phyloP scores from a whole-genome alignment of 2,797 vertebrate species.

The Emys orbicularis region DNA sequence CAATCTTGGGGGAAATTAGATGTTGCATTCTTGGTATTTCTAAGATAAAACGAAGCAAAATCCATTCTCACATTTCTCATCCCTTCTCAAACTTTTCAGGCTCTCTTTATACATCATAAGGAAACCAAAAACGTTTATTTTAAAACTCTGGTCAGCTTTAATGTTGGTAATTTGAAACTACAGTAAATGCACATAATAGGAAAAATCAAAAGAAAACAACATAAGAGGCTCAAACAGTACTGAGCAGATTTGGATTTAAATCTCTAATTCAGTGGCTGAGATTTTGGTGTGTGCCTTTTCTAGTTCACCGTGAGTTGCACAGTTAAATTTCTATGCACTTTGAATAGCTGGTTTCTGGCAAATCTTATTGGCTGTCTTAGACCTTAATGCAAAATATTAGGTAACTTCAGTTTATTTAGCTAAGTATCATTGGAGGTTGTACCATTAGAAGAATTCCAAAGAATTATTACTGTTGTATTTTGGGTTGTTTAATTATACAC shows the following conservation, averaged over 20 bases:
- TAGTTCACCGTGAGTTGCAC: background rate
- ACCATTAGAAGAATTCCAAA: background rate
- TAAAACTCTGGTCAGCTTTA: background rate
- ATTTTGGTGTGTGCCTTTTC: background rate
- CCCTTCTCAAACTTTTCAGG: background rate
- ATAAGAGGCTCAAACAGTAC: background rate
- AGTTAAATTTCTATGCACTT: background rate
- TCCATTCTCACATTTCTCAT: background rate
- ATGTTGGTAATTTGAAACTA: background rate
- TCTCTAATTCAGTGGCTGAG: background rate
- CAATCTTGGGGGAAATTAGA: background rate
- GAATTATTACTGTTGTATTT: background rate
- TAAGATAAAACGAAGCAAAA: background rate
- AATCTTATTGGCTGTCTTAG: background rate
- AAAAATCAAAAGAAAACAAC: background rate
- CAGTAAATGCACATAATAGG: background rate
- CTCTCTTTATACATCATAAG: accelerated
- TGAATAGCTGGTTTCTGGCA: background rate
- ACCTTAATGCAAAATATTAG: background rate
- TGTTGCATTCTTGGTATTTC: background rate
- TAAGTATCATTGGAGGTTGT: background rate
- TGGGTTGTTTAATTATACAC: background rate
- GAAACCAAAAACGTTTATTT: background rate
- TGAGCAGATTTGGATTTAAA: background rate
- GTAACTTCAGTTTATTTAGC: constrained; percentile 2